Conservation (phyloP, 1,140 invertebrate genomes). For the Drosophila pruinosa region DNA sequence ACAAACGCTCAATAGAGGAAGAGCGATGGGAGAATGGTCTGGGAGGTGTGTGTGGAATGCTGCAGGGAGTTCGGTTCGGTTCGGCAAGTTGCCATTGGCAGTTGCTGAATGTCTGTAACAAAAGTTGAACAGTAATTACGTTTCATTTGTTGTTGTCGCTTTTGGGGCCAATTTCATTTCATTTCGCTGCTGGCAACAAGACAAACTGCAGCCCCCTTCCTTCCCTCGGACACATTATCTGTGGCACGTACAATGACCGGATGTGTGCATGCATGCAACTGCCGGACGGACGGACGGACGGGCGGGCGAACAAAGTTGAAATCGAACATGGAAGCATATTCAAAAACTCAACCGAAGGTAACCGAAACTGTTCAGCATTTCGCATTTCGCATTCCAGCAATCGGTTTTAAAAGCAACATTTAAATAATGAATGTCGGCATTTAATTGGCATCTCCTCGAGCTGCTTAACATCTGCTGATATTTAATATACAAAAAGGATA, state of each 20-base stretch:
- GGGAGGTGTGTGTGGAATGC: neutral
- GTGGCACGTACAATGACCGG: constrained; percentile 61
- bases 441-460: constrained; percentile 27
- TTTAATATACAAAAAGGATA: constrained; percentile 25
- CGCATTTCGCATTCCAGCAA: neutral
- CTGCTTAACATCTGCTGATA: constrained; percentile 52
- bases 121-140: constrained; percentile 41
- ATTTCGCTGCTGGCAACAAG: constrained; percentile 14
- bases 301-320: neutral
- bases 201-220: constrained; percentile 13
- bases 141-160: constrained; percentile 9
- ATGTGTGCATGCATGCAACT: constrained; percentile 54
- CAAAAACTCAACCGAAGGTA: constrained; percentile 22
- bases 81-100: neutral
- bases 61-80: neutral
- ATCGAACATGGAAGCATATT: constrained; percentile 4
- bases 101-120: constrained; percentile 3
- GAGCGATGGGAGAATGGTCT: neutral
- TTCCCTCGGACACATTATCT: constrained; percentile 48
- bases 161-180: constrained; percentile 15
- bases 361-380: constrained; percentile 2
- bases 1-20: constrained; percentile 4
- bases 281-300: neutral
- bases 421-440: constrained; percentile 55
- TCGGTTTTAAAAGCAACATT: constrained; percentile 37